These are phyloP conservation scores for Strigamia transsilvanica DNA, from an alignment of 2,888 invertebrate genomes.

Conservation along the genomic window DNA sequence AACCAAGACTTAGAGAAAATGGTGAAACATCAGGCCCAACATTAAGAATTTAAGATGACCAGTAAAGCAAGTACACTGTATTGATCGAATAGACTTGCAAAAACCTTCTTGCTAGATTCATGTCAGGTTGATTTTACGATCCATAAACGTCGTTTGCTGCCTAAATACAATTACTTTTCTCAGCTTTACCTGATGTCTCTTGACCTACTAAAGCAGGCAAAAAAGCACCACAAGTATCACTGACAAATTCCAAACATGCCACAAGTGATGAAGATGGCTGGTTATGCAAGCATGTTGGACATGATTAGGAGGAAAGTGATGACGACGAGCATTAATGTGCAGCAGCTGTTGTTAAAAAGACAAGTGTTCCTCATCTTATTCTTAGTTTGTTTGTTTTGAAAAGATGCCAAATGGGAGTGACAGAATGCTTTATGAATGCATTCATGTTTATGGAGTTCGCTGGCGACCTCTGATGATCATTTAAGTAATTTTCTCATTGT, in stretches of 20 bases:
- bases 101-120: not conserved
- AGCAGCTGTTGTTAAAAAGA: slow-evolving; percentile 13
- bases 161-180: not conserved
- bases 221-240: not conserved
- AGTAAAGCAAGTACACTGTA: not conserved
- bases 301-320: not conserved
- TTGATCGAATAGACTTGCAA: slow-evolving; percentile 2
- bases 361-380: not conserved
- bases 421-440: too few species aligned
- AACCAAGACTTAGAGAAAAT: not conserved
- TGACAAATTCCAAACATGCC: too few species aligned
- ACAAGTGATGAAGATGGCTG: too few species aligned
- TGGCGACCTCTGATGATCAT: too few species aligned
- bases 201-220: not conserved
- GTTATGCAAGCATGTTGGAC: not conserved
- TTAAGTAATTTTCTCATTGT: too few species aligned
- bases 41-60: slow-evolving; percentile 14
- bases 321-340: slow-evolving; percentile 3
- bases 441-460: not conserved
- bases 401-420: not conserved
- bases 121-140: slow-evolving; percentile 14
- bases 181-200: too few species aligned
- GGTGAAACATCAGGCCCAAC: not conserved
- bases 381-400: slow-evolving; percentile 1
- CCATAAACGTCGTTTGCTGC: not conserved